Evolutionary conservation across 2,113 vertebrate genomes (phyloP).

Genomic region (Vidua macroura): DNA sequence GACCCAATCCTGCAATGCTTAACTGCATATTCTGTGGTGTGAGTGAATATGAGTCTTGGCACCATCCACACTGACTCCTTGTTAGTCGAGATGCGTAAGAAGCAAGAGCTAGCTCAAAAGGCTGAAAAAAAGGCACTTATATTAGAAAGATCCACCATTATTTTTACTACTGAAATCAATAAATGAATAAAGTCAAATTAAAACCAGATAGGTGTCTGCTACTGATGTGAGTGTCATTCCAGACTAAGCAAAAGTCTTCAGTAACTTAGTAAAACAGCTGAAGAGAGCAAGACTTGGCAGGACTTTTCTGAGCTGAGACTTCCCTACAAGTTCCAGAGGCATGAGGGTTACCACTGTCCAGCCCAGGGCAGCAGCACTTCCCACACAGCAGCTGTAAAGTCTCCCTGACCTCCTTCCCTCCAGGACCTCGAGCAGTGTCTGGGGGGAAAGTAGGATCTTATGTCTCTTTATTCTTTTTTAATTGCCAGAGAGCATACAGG

Average conservation of each 20-base stretch:
- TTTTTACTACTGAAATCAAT: background rate
- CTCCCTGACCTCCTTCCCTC: background rate
- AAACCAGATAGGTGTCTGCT: background rate
- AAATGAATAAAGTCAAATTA: background rate
- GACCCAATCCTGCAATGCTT: background rate
- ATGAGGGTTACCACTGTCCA: accelerated
- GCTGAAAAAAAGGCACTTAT: background rate
- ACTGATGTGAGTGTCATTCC: background rate
- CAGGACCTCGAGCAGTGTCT: background rate
- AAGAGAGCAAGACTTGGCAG: background rate
- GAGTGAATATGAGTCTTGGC: background rate
- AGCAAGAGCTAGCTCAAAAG: background rate
- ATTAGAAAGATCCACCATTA: background rate
- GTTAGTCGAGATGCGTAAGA: background rate
- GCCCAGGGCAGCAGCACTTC: background rate
- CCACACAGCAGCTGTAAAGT: background rate
- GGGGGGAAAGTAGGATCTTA: background rate
- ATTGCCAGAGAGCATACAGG: background rate
- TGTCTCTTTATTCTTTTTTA: background rate
- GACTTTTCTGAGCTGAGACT: background rate
- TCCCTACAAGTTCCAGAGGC: background rate
- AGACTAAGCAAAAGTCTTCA: background rate
- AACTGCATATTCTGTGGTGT: accelerated
- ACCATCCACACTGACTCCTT: background rate
- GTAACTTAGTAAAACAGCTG: background rate